These are phyloP conservation scores for Anabacerthia variegaticeps DNA, from an alignment of 2,797 vertebrate genomes.

Conservation along the genomic window DNA sequence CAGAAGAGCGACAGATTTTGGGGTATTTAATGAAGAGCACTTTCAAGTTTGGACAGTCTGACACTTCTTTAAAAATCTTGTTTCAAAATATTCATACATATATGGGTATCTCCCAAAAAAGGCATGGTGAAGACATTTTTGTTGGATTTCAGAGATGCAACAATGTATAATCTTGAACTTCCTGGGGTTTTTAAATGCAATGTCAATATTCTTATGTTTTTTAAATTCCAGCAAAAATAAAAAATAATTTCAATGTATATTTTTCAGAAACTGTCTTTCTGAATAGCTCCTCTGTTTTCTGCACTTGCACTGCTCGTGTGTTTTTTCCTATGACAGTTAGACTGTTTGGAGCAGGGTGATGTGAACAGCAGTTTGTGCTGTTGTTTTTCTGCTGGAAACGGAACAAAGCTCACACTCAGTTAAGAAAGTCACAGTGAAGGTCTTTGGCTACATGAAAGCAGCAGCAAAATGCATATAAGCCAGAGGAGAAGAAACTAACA, in stretches of 20 bases:
- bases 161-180: slow-evolving; percentile 60
- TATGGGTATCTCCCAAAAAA: not conserved
- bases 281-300: slow-evolving; percentile 38
- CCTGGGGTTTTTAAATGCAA: slow-evolving; percentile 70
- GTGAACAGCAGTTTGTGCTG: not conserved
- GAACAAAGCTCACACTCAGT: not conserved
- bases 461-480: not conserved
- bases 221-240: slow-evolving; percentile 75
- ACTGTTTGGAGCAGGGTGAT: not conserved
- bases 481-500: not conserved
- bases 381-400: not conserved
- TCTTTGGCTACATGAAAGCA: not conserved
- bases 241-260: slow-evolving; percentile 67
- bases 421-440: not conserved
- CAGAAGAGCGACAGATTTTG: slow-evolving; percentile 5
- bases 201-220: slow-evolving; percentile 74
- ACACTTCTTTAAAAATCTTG: not conserved
- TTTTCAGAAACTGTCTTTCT: slow-evolving; percentile 71
- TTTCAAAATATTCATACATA: slow-evolving; percentile 34
- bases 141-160: slow-evolving; percentile 61
- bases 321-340: not conserved
- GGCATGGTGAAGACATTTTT: slow-evolving; percentile 1
- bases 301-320: not conserved
- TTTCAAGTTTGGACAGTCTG: slow-evolving; percentile 36
- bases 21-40: slow-evolving; percentile 42